phyloP scores from a whole-genome alignment of 2,113 vertebrate species.

The Myiozetetes cayanensis region DNA sequence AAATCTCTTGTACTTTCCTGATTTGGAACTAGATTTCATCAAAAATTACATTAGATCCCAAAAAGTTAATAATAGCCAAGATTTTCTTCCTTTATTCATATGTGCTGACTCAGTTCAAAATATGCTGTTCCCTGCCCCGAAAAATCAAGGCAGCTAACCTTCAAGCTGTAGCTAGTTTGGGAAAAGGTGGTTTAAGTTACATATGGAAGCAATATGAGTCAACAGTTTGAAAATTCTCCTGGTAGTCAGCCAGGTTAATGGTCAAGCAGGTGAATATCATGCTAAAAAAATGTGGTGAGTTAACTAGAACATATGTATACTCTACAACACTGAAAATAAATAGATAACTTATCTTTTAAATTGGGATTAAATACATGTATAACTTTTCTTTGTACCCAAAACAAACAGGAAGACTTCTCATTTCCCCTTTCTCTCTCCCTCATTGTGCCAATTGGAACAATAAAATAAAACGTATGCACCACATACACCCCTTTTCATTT shows the following conservation, averaged over 20 bases:
- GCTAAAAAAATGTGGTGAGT: constrained; percentile 47
- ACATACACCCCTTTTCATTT: not conserved
- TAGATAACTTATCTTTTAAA: not conserved
- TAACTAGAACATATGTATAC: constrained; percentile 8
- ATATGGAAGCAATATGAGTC: constrained; percentile 59
- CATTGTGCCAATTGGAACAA: not conserved
- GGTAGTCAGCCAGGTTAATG: constrained; percentile 59
- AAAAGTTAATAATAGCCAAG: not conserved
- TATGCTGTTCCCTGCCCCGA: constrained; percentile 24
- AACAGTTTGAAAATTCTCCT: constrained; percentile 58
- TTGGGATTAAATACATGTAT: not conserved
- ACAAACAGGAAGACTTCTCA: not conserved
- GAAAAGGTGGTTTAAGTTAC: constrained; percentile 55
- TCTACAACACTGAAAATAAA: not conserved
- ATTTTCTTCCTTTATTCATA: not conserved
- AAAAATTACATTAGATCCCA: not conserved
- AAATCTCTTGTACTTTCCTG: not conserved
- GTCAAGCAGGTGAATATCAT: constrained; percentile 45
- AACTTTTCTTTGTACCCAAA: not conserved
- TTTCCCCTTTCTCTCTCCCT: not conserved
- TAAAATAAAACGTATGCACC: not conserved
- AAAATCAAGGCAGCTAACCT: constrained; percentile 29
- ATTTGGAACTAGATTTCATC: not conserved
- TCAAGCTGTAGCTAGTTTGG: constrained; percentile 39
- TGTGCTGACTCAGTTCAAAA: constrained; percentile 51